A percentile compares a stretch with the other conserved stretches of the same genome.
Conservation (phyloP, 1,140 invertebrate species). For the Trichogramma pretiosum region DNA sequence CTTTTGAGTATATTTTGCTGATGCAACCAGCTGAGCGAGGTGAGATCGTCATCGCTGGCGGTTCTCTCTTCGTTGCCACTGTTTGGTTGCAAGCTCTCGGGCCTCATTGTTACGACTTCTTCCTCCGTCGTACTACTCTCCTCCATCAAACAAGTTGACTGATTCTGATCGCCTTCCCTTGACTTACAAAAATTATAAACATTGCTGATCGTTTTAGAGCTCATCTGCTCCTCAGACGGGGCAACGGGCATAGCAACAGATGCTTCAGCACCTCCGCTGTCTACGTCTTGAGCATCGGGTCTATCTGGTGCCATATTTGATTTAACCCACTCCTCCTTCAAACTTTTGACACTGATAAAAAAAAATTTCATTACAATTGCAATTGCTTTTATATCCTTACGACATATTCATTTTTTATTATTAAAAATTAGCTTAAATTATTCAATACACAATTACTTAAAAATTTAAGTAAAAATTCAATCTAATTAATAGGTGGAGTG, state of each 20-base stretch:
- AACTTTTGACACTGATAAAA: conserved; percentile 33
- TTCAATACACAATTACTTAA: neutral
- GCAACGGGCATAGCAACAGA: conserved; percentile 27
- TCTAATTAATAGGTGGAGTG: neutral
- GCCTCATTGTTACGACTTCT: neutral
- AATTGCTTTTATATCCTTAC: neutral
- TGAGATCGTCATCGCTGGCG: conserved; percentile 82
- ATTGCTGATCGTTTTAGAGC: conserved; percentile 30
- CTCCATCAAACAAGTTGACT: too few relatives aligned
- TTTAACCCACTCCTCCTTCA: conserved; percentile 5
- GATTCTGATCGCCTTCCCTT: too few relatives aligned
- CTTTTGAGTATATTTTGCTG: conserved; percentile 83
- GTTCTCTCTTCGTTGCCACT: too few relatives aligned
- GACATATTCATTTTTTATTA: neutral
- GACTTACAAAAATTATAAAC: conserved; percentile 9
- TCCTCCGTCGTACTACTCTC: conserved; percentile 3
- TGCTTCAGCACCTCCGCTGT: conserved; percentile 29
- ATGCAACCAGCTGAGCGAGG: conserved; percentile 82
- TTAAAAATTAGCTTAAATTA: neutral
- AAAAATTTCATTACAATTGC: conserved; percentile 1
- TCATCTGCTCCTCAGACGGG: conserved; percentile 17
- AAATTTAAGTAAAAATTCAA: neutral
- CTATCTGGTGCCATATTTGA: conserved; percentile 42
- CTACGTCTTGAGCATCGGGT: conserved; percentile 38
- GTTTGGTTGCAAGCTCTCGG: conserved; percentile 9